Percentiles rank a stretch among this genome's conserved stretches.
phyloP scores from a whole-genome alignment of 92 coral and sea anemone species.

The Plumapathes pennacea region DNA sequence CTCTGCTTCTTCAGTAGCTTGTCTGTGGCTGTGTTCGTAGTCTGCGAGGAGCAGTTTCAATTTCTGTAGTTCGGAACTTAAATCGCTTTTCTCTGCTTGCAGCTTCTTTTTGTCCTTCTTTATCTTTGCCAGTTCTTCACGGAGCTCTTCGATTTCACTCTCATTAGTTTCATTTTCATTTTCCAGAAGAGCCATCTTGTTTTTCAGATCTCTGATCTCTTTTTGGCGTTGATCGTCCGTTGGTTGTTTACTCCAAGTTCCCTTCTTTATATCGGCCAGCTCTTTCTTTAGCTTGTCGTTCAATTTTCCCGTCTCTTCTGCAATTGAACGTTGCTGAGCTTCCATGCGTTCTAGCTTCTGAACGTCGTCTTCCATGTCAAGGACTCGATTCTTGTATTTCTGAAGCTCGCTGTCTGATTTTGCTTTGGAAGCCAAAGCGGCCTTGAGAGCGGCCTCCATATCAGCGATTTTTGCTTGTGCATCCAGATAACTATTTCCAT shows the following conservation, averaged over 20 bases:
- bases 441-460: constrained; percentile 65
- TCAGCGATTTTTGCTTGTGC: constrained; percentile 47
- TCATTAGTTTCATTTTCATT: constrained; percentile 68
- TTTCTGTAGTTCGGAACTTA: constrained; percentile 58
- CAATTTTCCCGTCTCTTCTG: constrained; percentile 66
- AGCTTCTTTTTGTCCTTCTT: constrained; percentile 60
- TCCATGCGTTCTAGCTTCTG: constrained; percentile 54
- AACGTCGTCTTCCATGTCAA: constrained; percentile 72
- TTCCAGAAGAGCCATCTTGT: constrained; percentile 58
- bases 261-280: constrained; percentile 58
- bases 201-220: constrained; percentile 49
- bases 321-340: constrained; percentile 58
- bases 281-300: constrained; percentile 78
- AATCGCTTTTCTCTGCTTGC: constrained; percentile 68
- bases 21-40: constrained; percentile 52
- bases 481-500: constrained; percentile 39
- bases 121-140: constrained; percentile 60
- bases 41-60: constrained; percentile 55
- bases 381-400: constrained; percentile 56
- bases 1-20: constrained; percentile 64
- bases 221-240: constrained; percentile 49
- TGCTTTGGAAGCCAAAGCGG: constrained; percentile 57
- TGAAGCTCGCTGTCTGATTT: constrained; percentile 64
- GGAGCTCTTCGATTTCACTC: constrained; percentile 66
- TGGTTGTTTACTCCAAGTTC: constrained; percentile 62